phyloP scores from a whole-genome alignment of 2,888 invertebrate genomes.

The Tuberolachnus salignus region DNA sequence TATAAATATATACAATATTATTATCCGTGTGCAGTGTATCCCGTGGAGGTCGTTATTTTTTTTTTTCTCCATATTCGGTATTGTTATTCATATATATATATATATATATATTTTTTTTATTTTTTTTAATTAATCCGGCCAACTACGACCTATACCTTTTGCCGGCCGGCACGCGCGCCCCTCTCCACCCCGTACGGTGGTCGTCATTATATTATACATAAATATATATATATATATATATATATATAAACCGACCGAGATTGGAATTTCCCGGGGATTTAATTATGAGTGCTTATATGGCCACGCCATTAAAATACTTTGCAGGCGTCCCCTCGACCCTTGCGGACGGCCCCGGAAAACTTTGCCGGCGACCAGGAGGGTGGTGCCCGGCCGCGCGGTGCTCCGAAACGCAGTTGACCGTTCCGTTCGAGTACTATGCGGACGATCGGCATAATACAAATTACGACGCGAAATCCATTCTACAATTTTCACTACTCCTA shows the following conservation, averaged over 20 bases:
- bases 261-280: constrained; percentile 40
- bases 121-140: constrained; percentile 14
- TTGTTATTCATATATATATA: too few species aligned
- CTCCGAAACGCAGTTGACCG: neutral
- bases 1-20: too few species aligned
- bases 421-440: neutral
- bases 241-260: neutral
- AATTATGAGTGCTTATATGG: constrained; percentile 13
- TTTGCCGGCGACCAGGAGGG: neutral
- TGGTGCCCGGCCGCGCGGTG: neutral
- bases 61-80: too few species aligned
- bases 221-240: constrained; percentile 6
- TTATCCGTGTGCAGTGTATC: too few species aligned
- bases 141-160: neutral
- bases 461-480: too few species aligned
- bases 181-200: too few species aligned
- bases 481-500: too few species aligned
- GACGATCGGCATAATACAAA: too few species aligned
- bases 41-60: too few species aligned
- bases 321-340: neutral
- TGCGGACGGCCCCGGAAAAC: neutral
- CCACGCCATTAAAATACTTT: constrained; percentile 20
- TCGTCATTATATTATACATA: neutral
- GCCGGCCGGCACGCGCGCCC: neutral
- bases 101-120: neutral